phyloP scores from a whole-genome alignment of 2,797 vertebrate genomes.

The Tokudaia muenninki region DNA sequence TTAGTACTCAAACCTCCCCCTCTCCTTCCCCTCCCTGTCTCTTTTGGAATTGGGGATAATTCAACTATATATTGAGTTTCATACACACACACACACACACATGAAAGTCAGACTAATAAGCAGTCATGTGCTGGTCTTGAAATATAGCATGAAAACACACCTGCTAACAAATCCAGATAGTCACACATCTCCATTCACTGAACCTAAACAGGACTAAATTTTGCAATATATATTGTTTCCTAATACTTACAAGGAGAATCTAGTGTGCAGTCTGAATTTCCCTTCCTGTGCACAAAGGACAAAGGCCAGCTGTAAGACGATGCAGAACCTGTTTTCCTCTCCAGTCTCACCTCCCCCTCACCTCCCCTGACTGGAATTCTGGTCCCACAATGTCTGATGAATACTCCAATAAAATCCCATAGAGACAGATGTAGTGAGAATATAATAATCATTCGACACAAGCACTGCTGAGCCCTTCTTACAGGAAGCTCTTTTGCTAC shows the following conservation, averaged over 20 bases:
- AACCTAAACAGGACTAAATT: constrained; percentile 55
- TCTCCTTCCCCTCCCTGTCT: background rate
- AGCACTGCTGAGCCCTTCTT: background rate
- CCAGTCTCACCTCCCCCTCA: background rate
- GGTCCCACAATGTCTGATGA: background rate
- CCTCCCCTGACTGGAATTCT: background rate
- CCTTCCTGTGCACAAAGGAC: background rate
- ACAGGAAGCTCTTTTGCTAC: background rate
- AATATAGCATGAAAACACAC: constrained; percentile 26
- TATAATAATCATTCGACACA: background rate
- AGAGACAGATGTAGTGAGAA: background rate
- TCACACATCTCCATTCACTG: background rate
- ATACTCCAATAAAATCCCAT: background rate
- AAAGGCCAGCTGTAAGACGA: background rate
- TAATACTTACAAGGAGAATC: constrained; percentile 26
- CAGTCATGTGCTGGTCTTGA: constrained; percentile 30
- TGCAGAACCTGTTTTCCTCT: background rate
- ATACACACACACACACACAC: background rate
- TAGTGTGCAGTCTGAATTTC: background rate
- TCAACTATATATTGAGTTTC: constrained; percentile 1
- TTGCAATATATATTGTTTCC: constrained; percentile 9
- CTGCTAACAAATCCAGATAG: background rate
- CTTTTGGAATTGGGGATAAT: background rate
- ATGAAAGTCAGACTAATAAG: background rate
- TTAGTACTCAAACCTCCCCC: background rate